phyloP scores from a whole-genome alignment of 2,888 invertebrate genomes.

The Phorcus lineatus region DNA sequence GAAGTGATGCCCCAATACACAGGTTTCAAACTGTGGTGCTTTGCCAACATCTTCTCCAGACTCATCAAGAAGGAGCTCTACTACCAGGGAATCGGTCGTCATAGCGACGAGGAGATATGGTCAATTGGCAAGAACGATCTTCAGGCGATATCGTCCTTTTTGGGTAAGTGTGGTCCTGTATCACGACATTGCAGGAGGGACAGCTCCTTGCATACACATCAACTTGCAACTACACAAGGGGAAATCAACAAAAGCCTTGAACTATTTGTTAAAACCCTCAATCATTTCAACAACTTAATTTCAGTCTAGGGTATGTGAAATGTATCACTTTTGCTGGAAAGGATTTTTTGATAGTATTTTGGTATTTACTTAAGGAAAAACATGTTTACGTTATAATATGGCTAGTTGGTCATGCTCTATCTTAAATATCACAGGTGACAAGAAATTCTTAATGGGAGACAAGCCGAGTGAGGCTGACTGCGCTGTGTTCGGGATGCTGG shows the following conservation, averaged over 20 bases:
- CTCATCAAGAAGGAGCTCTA: slow-evolving; percentile 61
- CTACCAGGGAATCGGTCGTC: slow-evolving; percentile 75
- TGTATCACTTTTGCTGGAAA: too few species aligned
- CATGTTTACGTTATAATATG: too few species aligned
- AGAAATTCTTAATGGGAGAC: slow-evolving; percentile 69
- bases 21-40: slow-evolving; percentile 54
- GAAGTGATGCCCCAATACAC: slow-evolving; percentile 53
- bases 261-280: neutral
- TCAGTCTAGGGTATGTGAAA: too few species aligned
- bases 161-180: slow-evolving; percentile 59
- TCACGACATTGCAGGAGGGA: too few species aligned
- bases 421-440: slow-evolving; percentile 44
- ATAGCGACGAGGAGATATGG: slow-evolving; percentile 71
- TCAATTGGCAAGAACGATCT: slow-evolving; percentile 70
- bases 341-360: too few species aligned
- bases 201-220: neutral
- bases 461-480: slow-evolving; percentile 72
- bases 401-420: too few species aligned
- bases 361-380: too few species aligned
- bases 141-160: slow-evolving; percentile 69
- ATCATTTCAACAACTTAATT: too few species aligned
- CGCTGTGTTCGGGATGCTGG: slow-evolving; percentile 74
- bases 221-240: neutral
- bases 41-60: slow-evolving; percentile 50
- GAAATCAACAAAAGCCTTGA: neutral